Evolutionary conservation across 2,797 vertebrate genomes (phyloP).

Genomic region (Danio choprae): DNA sequence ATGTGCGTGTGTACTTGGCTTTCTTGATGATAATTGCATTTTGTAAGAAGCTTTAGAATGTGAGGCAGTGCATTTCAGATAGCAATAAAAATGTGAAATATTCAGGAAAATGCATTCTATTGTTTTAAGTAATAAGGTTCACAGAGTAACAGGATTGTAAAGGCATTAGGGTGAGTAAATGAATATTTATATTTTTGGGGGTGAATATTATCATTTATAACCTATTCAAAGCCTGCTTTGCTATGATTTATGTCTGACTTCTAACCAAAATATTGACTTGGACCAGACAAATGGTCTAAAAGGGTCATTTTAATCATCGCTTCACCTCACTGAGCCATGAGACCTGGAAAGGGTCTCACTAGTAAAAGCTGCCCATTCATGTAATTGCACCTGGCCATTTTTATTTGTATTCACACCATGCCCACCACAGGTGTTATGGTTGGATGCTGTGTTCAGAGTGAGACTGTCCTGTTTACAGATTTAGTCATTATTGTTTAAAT

Average conservation of each 20-base stretch:
- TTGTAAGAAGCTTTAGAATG: background rate
- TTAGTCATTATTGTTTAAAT: slow-evolving; percentile 49
- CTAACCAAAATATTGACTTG: slow-evolving; percentile 34
- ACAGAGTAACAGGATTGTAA: background rate
- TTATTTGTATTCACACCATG: slow-evolving; percentile 46
- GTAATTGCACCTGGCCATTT: slow-evolving; percentile 43
- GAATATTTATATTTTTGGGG: background rate
- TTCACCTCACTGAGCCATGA: slow-evolving; percentile 20
- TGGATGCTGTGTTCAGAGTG: slow-evolving; percentile 42
- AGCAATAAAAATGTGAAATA: too few species aligned
- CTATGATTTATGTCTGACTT: slow-evolving; percentile 9
- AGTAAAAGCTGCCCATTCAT: slow-evolving; percentile 44
- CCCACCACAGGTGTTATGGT: slow-evolving; percentile 37
- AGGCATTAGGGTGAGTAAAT: background rate
- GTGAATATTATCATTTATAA: background rate
- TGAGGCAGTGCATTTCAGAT: too few species aligned
- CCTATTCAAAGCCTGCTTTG: slow-evolving; percentile 5
- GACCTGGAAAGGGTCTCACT: slow-evolving; percentile 16
- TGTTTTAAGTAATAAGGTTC: background rate
- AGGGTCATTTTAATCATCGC: slow-evolving; percentile 28
- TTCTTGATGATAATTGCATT: background rate
- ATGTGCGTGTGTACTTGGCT: background rate
- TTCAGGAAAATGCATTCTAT: too few species aligned
- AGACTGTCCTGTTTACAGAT: slow-evolving; percentile 54
- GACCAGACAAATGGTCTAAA: slow-evolving; percentile 8